Evolutionary conservation across 2,113 vertebrate species (phyloP), one percentile per base, ranked within the genome.

Genomic region (Trematocara zebra): DNA sequence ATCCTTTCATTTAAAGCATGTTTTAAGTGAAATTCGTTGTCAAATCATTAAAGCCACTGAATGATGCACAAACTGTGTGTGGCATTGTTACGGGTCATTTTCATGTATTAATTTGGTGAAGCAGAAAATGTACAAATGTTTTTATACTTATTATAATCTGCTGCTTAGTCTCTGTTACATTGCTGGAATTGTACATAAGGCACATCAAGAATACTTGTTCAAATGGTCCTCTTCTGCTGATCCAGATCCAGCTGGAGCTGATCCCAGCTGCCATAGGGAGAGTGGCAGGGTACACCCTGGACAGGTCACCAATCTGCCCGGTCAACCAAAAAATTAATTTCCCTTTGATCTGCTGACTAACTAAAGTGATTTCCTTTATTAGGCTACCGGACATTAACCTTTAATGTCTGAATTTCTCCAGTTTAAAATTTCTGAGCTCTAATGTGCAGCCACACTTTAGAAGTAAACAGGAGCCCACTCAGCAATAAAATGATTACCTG

Each of bases 251-350:
- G 18, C 33, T 67, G 61, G 61, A 67, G 6, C 6, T 1, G 0
- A 67, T 67, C 59, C 59, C 2, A 67, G 33, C 33, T 37, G 59
- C 18, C 59, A 37, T 0, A 67, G 33, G 4, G 59, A 37, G 33
- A 20, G 59, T n/a, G 33, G 18, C 33, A 67, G 18, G 59, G 35
- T 37, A 20, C 59, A 67, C 33, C 59, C 59, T 67, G 59, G 59
- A 67, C 33, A 37, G 33, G 59, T 64, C 59, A 64, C 59, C 59
- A 37, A 37, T 12, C 33, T 64, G 59, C 59, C 59, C 37, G 59
- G 33, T 67, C 61, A 67, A 67, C 33, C 61, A 37, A 67, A 42
- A 69, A 69, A 15, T 69, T 42, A 3, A 69, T 69, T 69, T 69
- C 11, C 11, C 64, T 42, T 69, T 69, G n/a, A 69, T 69, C n/a